phyloP scores from a whole-genome alignment of 2,113 vertebrate genomes.

The Perognathus longimembris region DNA sequence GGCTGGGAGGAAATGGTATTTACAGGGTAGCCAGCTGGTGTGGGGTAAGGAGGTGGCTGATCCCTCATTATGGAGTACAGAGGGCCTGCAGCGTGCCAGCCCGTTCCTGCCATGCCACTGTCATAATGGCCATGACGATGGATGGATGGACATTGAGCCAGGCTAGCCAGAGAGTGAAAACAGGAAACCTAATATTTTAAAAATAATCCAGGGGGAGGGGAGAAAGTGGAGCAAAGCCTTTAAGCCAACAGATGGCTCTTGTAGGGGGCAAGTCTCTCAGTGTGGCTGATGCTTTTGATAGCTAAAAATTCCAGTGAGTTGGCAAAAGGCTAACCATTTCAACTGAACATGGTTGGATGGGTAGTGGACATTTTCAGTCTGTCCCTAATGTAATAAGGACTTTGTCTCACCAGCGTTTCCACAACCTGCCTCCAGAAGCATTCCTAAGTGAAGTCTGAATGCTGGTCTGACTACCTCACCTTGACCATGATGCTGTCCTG shows the following conservation, averaged over 20 bases:
- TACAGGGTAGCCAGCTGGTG: constrained; percentile 33
- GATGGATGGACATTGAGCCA: background rate
- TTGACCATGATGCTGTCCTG: background rate
- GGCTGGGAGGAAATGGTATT: constrained; percentile 2
- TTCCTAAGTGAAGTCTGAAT: background rate
- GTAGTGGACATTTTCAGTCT: background rate
- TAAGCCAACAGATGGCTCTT: constrained; percentile 7
- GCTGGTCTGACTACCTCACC: background rate
- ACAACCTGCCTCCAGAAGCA: background rate
- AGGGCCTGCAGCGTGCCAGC: background rate
- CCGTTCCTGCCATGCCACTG: background rate
- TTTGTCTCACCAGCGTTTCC: background rate
- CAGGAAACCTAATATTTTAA: constrained; percentile 73
- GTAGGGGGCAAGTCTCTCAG: background rate
- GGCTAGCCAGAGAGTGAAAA: constrained; percentile 63
- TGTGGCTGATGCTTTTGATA: background rate
- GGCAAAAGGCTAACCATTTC: background rate
- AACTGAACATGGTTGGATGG: background rate
- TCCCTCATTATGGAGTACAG: background rate
- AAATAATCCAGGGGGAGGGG: constrained; percentile 60
- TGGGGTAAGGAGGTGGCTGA: background rate
- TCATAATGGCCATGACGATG: background rate
- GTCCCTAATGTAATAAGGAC: background rate
- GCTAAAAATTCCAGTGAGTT: background rate
- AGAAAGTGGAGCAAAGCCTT: constrained; percentile 40